Base-by-base conservation (phyloP, 2,113 vertebrate species). In the Pantherophis guttatus region DNA sequence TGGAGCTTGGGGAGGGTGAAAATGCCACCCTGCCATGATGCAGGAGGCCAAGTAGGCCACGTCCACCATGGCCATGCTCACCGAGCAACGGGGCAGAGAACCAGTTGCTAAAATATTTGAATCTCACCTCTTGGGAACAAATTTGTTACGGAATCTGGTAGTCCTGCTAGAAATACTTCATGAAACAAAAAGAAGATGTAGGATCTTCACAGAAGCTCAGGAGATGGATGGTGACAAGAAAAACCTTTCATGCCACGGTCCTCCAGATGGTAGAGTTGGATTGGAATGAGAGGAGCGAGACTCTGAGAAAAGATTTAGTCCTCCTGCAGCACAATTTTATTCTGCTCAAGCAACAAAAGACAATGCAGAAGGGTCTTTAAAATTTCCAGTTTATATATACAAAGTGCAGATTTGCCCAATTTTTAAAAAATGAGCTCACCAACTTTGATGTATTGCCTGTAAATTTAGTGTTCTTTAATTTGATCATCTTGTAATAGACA, bases 381-480 rank as follows among this genome's bases (percentile, higher is more conserved):
- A 70, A 55, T 94, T 95, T 96, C 95, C 96, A 94, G 0, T 96
- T 94, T 93, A 85, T 75, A 91, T 95, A 93, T 91, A 65, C 93
- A 96, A 95, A 86, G 86, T 75, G 92, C 91, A 91, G 94, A 95
- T 29, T 50, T 50, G 94, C 93, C 81, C 94, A 92, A 95, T 89
- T 92, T 21, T 39, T 91, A 53, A 94, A 93, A 92, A 96, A 95
- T 90, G 88, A 95, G 89, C 92, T 90, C 88, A 95, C 95, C 94
- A 44, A 94, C 89, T 94, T 96, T 75, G 87, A 70, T 24, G 95
- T 94, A 94, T 94, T 90, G 4, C 92, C 48, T 62, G 93, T 94
- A 97, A 97, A 95, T 95, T 33, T 44, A 92, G 75, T 55, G 3
- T 92, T 95, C 95, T 81, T 94, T 96, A 93, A 95, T 94, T 87